Evolutionary conservation across 2,888 invertebrate species (phyloP).

Genomic region (Mylabris sibirica): DNA sequence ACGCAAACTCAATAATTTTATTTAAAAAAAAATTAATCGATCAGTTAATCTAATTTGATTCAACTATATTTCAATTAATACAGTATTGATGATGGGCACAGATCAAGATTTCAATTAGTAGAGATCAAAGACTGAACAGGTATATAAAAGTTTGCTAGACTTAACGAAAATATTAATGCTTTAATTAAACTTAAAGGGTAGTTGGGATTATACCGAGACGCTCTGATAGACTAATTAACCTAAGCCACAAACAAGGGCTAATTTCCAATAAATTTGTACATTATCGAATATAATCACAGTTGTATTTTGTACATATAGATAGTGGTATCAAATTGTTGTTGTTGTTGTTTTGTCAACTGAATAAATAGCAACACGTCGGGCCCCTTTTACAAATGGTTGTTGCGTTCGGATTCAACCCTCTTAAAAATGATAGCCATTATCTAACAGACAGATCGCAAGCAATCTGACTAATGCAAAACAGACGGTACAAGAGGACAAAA

Average conservation of each 20-base stretch:
- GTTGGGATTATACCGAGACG: no score
- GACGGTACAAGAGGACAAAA: neutral
- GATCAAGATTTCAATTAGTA: neutral
- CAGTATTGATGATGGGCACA: neutral
- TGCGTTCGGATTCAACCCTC: slow-evolving; percentile 56
- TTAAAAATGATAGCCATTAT: slow-evolving; percentile 62
- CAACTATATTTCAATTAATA: neutral
- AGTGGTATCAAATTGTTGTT: no score
- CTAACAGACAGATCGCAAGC: slow-evolving; percentile 58
- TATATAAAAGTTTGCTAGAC: neutral
- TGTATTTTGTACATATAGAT: neutral
- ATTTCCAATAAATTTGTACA: slow-evolving; percentile 33
- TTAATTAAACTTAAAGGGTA: no score
- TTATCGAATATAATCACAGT: neutral
- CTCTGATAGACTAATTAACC: slow-evolving; percentile 40
- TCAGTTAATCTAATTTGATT: neutral
- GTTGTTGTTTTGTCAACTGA: slow-evolving; percentile 50
- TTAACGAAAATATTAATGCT: neutral
- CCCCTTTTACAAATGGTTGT: slow-evolving; percentile 55
- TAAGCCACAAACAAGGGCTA: slow-evolving; percentile 55
- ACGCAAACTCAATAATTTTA: neutral
- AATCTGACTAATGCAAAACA: slow-evolving; percentile 60
- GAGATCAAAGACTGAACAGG: neutral
- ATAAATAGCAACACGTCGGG: slow-evolving; percentile 58
- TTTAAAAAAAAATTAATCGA: neutral